phyloP scores from a whole-genome alignment of 2,113 vertebrate genomes.

The Epinephelus cyanopodus region DNA sequence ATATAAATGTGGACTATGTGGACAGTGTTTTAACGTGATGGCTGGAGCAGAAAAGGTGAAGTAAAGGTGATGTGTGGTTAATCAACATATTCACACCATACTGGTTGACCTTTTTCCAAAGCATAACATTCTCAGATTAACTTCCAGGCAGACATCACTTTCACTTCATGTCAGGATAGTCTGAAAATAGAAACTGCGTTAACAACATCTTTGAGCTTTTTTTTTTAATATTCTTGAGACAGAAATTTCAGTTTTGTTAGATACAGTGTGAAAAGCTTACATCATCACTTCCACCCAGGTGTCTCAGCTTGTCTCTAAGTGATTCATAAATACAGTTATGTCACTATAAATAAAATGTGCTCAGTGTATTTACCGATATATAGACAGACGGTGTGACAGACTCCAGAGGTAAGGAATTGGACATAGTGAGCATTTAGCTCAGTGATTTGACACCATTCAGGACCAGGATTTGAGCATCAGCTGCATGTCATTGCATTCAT shows the following conservation, averaged over 20 bases:
- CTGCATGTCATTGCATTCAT: too few relatives aligned
- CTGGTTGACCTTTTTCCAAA: neutral
- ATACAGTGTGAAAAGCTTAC: neutral
- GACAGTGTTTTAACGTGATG: neutral
- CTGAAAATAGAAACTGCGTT: neutral
- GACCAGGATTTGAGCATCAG: neutral
- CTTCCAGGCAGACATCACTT: neutral
- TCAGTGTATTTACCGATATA: neutral
- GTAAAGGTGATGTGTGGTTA: neutral
- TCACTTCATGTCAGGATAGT: neutral
- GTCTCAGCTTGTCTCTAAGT: neutral
- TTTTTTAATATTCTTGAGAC: neutral
- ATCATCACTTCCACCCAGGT: neutral
- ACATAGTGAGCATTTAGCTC: neutral
- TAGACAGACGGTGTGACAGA: neutral
- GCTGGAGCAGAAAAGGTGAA: neutral
- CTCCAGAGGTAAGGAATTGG: too few relatives aligned
- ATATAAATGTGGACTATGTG: neutral
- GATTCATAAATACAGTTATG: neutral
- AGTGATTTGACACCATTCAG: neutral
- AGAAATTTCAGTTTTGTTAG: neutral
- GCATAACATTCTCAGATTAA: too few relatives aligned
- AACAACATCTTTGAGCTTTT: neutral
- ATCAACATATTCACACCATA: neutral
- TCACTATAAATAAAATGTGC: neutral